These are phyloP conservation scores for Hanleya hanleyi DNA, from an alignment of 2,888 invertebrate genomes.

Conservation along the genomic window DNA sequence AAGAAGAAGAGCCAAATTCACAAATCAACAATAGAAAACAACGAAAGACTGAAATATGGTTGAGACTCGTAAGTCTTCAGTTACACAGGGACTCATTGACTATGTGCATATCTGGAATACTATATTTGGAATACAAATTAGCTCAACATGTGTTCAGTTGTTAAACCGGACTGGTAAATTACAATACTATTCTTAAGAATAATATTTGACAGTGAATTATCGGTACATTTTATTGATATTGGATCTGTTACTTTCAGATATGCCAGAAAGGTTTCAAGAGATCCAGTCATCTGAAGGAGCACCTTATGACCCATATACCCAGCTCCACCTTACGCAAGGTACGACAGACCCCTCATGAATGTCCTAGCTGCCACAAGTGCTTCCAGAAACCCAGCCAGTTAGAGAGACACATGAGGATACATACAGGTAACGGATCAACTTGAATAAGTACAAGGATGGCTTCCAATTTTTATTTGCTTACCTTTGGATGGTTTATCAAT, in stretches of 20 bases:
- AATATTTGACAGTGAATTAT: neutral
- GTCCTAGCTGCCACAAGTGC: constrained; percentile 80
- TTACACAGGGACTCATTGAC: too few relatives aligned
- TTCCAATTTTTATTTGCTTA: neutral
- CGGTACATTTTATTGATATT: neutral
- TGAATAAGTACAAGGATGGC: too few relatives aligned
- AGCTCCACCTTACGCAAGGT: constrained; percentile 27
- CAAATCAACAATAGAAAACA: too few relatives aligned
- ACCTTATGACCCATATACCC: constrained; percentile 55
- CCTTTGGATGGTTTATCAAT: neutral
- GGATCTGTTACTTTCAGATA: too few relatives aligned
- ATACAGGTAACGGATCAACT: constrained; percentile 68
- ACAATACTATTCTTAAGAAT: too few relatives aligned
- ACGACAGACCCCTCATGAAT: constrained; percentile 73
- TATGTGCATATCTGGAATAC: too few relatives aligned
- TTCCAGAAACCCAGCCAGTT: constrained; percentile 87
- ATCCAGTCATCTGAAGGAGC: constrained; percentile 67
- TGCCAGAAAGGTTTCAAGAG: constrained; percentile 68
- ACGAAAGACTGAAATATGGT: too few relatives aligned
- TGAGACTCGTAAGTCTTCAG: too few relatives aligned
- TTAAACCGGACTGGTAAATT: too few relatives aligned
- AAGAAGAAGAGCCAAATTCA: too few relatives aligned
- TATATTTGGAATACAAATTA: too few relatives aligned
- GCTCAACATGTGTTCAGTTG: too few relatives aligned
- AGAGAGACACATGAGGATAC: constrained; percentile 76